Base-by-base conservation (phyloP, 2,113 vertebrate genomes). In the Tychaedon coryphoeus region DNA sequence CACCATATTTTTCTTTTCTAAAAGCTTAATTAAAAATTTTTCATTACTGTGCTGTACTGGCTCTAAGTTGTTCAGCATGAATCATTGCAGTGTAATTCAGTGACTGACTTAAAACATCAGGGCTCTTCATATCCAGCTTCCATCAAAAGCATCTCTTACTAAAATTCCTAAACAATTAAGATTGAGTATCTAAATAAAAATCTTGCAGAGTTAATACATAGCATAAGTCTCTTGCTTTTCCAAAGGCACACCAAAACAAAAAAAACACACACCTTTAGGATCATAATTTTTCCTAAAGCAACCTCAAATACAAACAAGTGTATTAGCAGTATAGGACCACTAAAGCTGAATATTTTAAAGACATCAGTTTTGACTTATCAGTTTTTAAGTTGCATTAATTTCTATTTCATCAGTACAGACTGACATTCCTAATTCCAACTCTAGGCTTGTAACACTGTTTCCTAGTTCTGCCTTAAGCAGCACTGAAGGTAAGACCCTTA, bases 161-260 rank as follows among this genome's bases (percentile, higher is more conserved):
- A 36, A 65, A 57, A 19, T 20, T 43, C 19, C 23, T 38, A 28
- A 51, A 66, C 2, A 62, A 36, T 28, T 28, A 40, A 17, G 9
- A 64, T n/a, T 31, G 2, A 14, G 31, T 33, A 12, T 15, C 14
- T 79, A 58, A 67, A 86, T 26, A 19, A 62, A 87, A 90, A 42
- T 36, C 2, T 12, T 24, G 19, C 8, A n/a, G 5, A 25, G 6
- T 23, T 53, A 64, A 58, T 38, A 25, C 19, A 36, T 3, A 38
- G 17, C 12, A 4, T 18, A 50, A 61, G 25, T 36, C 15, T 66
- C 24, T 22, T 1, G 0, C 14, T 9, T 70, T 69, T 48, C 56
- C 50, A 62, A 51, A 81, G 31, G 28, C 28, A 72, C 28, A 60
- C 17, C 11, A 51, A 47, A 47, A 15, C 17, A 9, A 51, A 47